Base-by-base conservation (phyloP, 2,888 invertebrate species). In the Synergus itoensis region DNA sequence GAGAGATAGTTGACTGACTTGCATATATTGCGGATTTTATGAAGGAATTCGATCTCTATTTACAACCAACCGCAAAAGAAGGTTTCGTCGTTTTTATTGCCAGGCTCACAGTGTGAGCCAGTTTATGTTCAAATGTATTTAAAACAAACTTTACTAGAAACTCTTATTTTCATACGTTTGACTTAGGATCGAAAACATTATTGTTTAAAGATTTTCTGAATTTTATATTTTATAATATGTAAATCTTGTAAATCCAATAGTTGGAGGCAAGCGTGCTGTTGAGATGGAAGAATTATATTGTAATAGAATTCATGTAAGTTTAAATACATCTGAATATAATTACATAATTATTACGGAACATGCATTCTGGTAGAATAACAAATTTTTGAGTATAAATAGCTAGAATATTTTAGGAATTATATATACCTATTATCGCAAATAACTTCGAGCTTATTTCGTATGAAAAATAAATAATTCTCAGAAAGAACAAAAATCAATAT, bases 11-110 rank as follows among this genome's bases (percentile, higher is more conserved):
- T 73, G 48, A 73, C 73, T 53, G 53, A 73, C 53, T 36, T 53
- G 53, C 53, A 73, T 73, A n/a, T 53, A 53, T 28, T 73, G n/a
- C 53, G 53, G 36, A 53, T 73, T 73, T 53, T 36, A 48, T 48
- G 69, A 18, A 48, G 48, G 43, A 69, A 69, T 69, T 48, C 69
- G 48, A 48, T 69, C 48, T 28, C 69, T 16, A 69, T 69, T 69
- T 69, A 8, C 12, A 69, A 21, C 21, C 45, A 45, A 69, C n/a
- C 48, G 48, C 45, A 48, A 48, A n/a, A 69, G 45, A 69, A 18
- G n/a, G n/a, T 69, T 48, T 69, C 48, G 9, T 48, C 18, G 21
- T 48, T 28, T 18, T 69, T 69, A 69, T 48, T n/a, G 18, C n/a
- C 16, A 16, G 45, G 4, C 8, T 69, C 48, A 7, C 7, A 8